phyloP scores from a whole-genome alignment of 1,140 invertebrate species.

The Heliconius eleuchia region DNA sequence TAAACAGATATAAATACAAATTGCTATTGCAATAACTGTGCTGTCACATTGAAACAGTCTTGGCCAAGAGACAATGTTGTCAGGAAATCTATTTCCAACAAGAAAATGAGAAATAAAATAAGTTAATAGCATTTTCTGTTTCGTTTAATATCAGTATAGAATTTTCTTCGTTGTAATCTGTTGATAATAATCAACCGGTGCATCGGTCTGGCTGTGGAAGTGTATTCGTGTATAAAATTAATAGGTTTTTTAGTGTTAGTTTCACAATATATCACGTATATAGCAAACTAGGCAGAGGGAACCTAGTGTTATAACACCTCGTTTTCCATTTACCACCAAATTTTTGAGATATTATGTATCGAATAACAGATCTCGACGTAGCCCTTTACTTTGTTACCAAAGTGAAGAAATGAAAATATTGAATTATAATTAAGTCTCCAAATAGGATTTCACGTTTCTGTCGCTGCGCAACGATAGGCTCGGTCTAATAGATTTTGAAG shows the following conservation, averaged over 20 bases:
- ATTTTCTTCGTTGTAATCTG: not conserved
- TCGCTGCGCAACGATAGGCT: no score
- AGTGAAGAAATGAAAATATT: no score
- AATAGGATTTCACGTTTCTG: no score
- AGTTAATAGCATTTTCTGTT: constrained; percentile 19
- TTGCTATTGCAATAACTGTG: constrained; percentile 8
- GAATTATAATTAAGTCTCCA: no score
- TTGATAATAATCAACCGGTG: constrained; percentile 1
- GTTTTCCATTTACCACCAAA: no score
- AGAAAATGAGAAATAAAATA: constrained; percentile 17
- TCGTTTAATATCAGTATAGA: constrained; percentile 20
- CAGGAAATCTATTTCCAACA: constrained; percentile 21
- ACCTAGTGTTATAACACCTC: no score
- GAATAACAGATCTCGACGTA: no score
- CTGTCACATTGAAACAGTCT: constrained; percentile 18
- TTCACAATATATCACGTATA: no score
- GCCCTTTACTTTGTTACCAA: no score
- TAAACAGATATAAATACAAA: not conserved
- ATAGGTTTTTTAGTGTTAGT: not conserved
- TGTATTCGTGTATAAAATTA: not conserved
- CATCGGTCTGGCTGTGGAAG: not conserved
- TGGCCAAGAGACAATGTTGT: constrained; percentile 17
- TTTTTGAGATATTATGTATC: no score
- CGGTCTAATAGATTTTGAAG: no score
- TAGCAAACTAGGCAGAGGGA: no score